Conservation (phyloP, 1,140 invertebrate species). For the Bombus picipes region DNA sequence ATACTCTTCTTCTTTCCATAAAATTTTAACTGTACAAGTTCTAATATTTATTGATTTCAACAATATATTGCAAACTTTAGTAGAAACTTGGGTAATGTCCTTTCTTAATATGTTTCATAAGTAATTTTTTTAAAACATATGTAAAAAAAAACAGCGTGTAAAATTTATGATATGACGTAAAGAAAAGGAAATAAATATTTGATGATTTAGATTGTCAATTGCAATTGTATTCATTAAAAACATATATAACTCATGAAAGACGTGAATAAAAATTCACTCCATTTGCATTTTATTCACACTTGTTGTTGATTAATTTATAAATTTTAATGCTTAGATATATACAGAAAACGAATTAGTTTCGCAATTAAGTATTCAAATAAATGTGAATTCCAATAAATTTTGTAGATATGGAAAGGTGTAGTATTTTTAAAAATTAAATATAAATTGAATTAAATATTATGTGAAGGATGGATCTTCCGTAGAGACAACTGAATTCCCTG, state of each 20-base stretch:
- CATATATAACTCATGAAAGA: not conserved
- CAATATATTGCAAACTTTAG: constrained; percentile 1
- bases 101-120: not conserved
- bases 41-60: not conserved
- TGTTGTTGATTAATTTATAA: not conserved
- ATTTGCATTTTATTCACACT: not conserved
- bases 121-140: not conserved
- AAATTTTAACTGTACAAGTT: constrained; percentile 5
- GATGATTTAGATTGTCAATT: constrained; percentile 14
- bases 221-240: not conserved
- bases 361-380: not conserved
- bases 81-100: not conserved
- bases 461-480: constrained; percentile 42
- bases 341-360: not conserved
- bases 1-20: not conserved
- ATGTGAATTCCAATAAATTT: constrained; percentile 1
- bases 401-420: not conserved
- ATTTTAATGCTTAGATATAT: not conserved
- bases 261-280: not conserved
- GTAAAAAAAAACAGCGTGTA: not conserved
- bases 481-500: constrained; percentile 35
- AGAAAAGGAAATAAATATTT: not conserved
- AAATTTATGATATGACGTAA: not conserved
- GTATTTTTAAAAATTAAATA: not conserved
- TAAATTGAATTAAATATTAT: constrained; percentile 7